phyloP scores from a whole-genome alignment of 2,113 vertebrate genomes.

The Camelus dromedarius region DNA sequence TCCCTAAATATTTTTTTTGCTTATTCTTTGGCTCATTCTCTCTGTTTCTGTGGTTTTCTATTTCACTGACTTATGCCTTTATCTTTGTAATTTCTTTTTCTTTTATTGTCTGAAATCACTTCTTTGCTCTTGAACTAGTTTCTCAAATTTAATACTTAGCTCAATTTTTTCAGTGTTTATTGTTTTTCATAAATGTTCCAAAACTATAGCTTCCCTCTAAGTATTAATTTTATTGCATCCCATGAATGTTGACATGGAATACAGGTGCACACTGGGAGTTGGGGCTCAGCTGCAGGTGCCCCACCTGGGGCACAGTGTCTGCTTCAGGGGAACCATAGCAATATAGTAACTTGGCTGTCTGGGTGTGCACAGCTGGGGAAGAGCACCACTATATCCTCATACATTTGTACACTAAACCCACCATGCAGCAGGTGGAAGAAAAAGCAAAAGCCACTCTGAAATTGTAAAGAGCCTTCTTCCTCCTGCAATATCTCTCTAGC shows the following conservation, averaged over 20 bases:
- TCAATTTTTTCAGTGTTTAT: neutral
- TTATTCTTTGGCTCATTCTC: neutral
- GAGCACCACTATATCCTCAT: neutral
- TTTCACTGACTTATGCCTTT: slow-evolving; percentile 9
- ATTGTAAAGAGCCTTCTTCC: neutral
- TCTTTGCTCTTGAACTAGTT: neutral
- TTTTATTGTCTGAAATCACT: neutral
- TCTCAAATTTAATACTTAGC: neutral
- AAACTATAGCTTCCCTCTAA: neutral
- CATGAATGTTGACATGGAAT: neutral
- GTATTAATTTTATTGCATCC: neutral
- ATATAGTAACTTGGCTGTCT: neutral
- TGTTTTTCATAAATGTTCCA: neutral
- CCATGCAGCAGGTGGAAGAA: neutral
- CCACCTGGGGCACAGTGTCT: neutral
- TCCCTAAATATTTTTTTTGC: neutral
- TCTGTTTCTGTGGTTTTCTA: neutral
- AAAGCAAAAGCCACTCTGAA: neutral
- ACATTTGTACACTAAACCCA: neutral
- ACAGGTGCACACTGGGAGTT: neutral
- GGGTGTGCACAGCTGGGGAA: neutral
- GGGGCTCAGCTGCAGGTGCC: neutral
- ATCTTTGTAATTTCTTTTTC: neutral
- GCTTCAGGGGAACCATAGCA: neutral
- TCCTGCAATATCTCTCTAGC: neutral